Conservation (phyloP, 1,140 invertebrate species). For the Cylas formicarius region DNA sequence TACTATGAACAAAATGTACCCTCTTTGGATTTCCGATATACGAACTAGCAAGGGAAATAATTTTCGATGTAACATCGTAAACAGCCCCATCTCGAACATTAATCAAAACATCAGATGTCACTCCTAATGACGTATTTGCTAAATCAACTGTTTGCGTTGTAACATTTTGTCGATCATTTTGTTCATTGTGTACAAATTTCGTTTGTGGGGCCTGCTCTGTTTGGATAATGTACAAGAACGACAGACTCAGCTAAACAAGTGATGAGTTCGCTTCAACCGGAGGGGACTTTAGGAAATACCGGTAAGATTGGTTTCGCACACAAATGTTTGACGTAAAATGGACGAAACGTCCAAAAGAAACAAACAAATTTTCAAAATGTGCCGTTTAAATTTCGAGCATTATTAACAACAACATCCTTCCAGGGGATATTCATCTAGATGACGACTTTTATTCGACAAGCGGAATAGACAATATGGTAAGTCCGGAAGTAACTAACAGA, state of each 20-base stretch:
- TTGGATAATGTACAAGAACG: conserved; percentile 5
- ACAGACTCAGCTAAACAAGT: neutral
- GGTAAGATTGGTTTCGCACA: conserved; percentile 10
- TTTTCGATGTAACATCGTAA: no score
- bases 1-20: no score
- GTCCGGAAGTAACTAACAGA: no score
- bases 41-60: no score
- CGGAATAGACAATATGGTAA: no score
- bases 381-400: neutral
- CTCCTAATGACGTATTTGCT: conserved; percentile 13
- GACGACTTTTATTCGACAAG: no score
- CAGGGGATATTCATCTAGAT: no score
- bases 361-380: neutral
- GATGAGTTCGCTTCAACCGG: conserved; percentile 6
- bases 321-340: neutral
- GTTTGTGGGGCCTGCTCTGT: conserved; percentile 6
- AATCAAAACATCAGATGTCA: no score
- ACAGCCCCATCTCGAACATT: no score
- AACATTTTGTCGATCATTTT: conserved; percentile 9
- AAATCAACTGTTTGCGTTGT: conserved; percentile 15
- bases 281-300: neutral
- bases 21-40: no score
- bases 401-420: neutral
- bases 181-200: conserved; percentile 16
- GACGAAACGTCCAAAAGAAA: neutral